Evolutionary conservation across 2,797 vertebrate genomes (phyloP), one percentile per base, ranked within the genome.

Genomic region (Tragelaphus oryx): DNA sequence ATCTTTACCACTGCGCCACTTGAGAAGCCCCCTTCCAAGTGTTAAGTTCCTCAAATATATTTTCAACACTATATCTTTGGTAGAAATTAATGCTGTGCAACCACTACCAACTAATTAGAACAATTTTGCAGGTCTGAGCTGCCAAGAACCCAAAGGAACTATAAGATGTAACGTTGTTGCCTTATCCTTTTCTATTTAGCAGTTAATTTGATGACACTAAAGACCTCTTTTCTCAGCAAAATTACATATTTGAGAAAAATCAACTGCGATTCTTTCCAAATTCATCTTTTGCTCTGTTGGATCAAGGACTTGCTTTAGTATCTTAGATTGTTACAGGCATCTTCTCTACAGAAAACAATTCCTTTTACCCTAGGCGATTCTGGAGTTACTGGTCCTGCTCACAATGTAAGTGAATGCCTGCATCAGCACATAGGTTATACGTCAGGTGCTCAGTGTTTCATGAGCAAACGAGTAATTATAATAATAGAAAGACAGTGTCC

Each of bases 131-230:
- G 44, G 54, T 68, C 50, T 91, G 17, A 30, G 74, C 62, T 78
- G 17, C 59, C 24, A 8, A 9, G 37, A 91, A 74, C 37, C 52
- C 33, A 78, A 84, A 90, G 55, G 46, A 94, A 90, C n/a, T 13
- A 30, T 59, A 88, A 93, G 90, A 88, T 28, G 2, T n/a, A 91
- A 65, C 5, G 3, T 46, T 41, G 55, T 14, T 46, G 78, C 28
- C 60, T 89, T 55, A 60, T 8, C 20, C 41, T 48, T 68, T 92
- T 75, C 28, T n/a, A 12, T 80, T 74, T 10, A 60, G 91, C 20
- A 79, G 46, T 94, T 96, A 83, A 90, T 83, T 86, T 82, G 79
- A 94, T 54, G 68, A 81, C 30, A 68, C 8, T 46, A 83, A 93
- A 80, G 54, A 78, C 28, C 41, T 33, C 22, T 55, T 87, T 68